Evolutionary conservation across 1,140 invertebrate genomes (phyloP).

Genomic region (Cyrtorhinus lividipennis): DNA sequence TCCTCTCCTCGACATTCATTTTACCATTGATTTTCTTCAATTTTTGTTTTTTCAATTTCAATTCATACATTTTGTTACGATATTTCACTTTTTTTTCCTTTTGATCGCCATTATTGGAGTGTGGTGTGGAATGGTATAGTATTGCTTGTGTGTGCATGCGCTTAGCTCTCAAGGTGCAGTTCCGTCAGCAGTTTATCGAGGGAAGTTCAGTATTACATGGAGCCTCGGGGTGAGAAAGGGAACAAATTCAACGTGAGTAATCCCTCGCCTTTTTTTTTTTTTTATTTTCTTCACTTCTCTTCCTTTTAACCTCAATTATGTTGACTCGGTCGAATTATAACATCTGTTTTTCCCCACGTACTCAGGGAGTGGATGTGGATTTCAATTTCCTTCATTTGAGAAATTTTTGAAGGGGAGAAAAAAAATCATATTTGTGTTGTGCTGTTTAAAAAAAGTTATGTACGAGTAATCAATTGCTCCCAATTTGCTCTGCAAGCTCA

Average conservation of each 20-base stretch:
- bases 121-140: constrained; percentile 17
- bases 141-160: constrained; percentile 35
- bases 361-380: too few species aligned
- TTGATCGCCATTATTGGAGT: neutral
- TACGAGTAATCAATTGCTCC: too few species aligned
- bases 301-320: too few species aligned
- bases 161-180: constrained; percentile 45
- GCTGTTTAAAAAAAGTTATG: too few species aligned
- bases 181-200: constrained; percentile 43
- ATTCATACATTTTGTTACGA: neutral
- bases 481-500: too few species aligned
- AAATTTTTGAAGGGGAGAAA: too few species aligned
- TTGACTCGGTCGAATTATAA: too few species aligned
- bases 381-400: too few species aligned
- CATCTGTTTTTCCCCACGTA: too few species aligned
- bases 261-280: constrained; percentile 16
- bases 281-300: neutral
- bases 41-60: neutral
- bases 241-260: constrained; percentile 8
- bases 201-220: constrained; percentile 43
- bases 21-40: neutral
- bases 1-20: neutral
- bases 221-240: constrained; percentile 27
- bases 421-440: too few species aligned
- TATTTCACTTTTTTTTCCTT: constrained; percentile 5